Conservation (phyloP, 2,113 vertebrate genomes). For the Arenaria interpres region DNA sequence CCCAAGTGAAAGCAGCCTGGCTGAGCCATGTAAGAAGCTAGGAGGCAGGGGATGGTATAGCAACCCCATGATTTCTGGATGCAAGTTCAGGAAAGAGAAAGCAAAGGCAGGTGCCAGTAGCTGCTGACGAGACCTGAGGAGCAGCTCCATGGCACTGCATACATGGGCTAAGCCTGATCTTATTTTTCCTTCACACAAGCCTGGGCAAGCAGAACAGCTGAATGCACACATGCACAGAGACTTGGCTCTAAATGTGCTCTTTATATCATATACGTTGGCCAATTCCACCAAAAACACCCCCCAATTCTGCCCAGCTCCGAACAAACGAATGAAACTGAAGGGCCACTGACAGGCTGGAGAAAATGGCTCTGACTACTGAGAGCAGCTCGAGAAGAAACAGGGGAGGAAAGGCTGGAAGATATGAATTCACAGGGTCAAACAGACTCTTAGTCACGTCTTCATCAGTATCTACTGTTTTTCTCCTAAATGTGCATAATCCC, state of each 20-base stretch:
- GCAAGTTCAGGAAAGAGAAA: neutral
- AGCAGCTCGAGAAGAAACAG: neutral
- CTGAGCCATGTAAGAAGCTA: neutral
- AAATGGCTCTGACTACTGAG: neutral
- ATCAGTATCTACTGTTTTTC: neutral
- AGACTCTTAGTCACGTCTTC: neutral
- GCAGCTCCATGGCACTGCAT: neutral
- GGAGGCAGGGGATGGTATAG: neutral
- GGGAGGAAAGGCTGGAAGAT: neutral
- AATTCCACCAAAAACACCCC: neutral
- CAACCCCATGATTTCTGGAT: neutral
- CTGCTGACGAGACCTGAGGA: neutral
- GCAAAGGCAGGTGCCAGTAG: neutral
- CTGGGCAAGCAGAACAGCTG: slow-evolving; percentile 1
- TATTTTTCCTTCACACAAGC: neutral
- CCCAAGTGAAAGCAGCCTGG: neutral
- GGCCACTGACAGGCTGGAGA: neutral
- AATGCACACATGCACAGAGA: neutral
- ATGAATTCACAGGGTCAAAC: neutral
- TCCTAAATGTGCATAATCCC: neutral
- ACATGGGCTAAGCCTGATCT: neutral
- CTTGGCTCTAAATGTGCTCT: neutral
- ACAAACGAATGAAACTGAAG: neutral
- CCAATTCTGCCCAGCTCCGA: neutral
- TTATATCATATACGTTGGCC: neutral